phyloP scores from a whole-genome alignment of 2,888 invertebrate genomes.

The Hypselothyrea guttata region DNA sequence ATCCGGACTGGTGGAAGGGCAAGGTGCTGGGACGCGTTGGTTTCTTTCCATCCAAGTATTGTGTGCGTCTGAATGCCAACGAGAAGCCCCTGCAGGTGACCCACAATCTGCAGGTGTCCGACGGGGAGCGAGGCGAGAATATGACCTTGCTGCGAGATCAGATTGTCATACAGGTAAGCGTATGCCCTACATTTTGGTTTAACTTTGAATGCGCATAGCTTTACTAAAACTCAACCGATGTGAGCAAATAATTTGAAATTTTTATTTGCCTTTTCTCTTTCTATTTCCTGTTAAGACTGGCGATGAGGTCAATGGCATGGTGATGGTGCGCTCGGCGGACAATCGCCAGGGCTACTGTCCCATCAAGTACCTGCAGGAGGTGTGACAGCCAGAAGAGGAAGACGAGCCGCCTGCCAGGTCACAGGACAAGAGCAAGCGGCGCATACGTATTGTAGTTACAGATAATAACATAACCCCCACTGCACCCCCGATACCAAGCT shows the following conservation, averaged over 20 bases:
- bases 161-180: conserved; percentile 91
- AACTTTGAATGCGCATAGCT: too few species aligned
- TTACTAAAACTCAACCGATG: too few species aligned
- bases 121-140: conserved; percentile 87
- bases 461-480: conserved; percentile 69
- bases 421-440: conserved; percentile 82
- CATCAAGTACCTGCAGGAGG: conserved; percentile 96
- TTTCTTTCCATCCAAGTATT: conserved; percentile 97
- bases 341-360: conserved; percentile 97
- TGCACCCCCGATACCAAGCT: conserved; percentile 24
- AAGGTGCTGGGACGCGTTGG: conserved; percentile 95
- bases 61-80: conserved; percentile 93
- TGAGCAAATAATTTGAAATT: too few species aligned
- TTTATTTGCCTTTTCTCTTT: too few species aligned
- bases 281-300: conserved; percentile 84
- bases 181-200: too few species aligned
- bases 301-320: conserved; percentile 96
- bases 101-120: conserved; percentile 92
- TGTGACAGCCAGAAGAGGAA: conserved; percentile 89
- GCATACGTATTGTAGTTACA: conserved; percentile 81
- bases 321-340: conserved; percentile 95
- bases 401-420: conserved; percentile 79
- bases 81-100: conserved; percentile 96
- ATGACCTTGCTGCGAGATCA: conserved; percentile 93
- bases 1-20: conserved; percentile 99